These are phyloP conservation scores for Heliothis peltigera DNA, from an alignment of 2,888 invertebrate species.

Conservation along the genomic window DNA sequence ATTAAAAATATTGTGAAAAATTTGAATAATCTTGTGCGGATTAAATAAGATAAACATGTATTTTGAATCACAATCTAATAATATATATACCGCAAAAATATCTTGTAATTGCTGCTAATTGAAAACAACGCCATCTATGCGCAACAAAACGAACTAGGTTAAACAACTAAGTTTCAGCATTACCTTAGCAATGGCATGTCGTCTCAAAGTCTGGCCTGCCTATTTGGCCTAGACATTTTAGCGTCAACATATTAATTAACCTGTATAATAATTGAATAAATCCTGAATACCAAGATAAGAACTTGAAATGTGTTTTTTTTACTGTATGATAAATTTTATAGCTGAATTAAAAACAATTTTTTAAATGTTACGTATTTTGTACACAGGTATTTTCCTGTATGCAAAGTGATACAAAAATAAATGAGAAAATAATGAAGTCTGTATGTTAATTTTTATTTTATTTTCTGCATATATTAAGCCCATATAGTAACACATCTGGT, in stretches of 20 bases:
- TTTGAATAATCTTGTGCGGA: too few relatives aligned
- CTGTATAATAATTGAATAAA: conserved; percentile 23
- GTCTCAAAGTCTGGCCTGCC: conserved; percentile 30
- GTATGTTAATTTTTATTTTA: background rate
- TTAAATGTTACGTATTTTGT: background rate
- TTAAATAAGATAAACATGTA: too few relatives aligned
- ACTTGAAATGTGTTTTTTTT: background rate
- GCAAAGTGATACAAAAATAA: background rate
- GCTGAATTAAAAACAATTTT: background rate
- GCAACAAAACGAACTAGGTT: background rate
- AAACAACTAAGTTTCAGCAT: background rate
- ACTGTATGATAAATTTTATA: background rate
- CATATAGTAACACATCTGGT: too few relatives aligned
- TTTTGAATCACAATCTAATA: too few relatives aligned
- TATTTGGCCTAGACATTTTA: conserved; percentile 25
- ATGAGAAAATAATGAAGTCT: conserved; percentile 1
- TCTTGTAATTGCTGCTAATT: background rate
- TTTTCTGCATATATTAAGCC: background rate
- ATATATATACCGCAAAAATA: too few relatives aligned
- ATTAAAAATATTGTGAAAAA: too few relatives aligned
- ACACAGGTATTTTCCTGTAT: background rate
- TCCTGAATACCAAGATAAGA: background rate
- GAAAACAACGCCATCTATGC: conserved; percentile 26
- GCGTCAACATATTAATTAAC: background rate
- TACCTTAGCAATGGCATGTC: conserved; percentile 1